Percentiles rank a stretch among this genome's conserved stretches.
phyloP scores from a whole-genome alignment of 2,797 vertebrate species.

The Pangasius sanitwongsei region DNA sequence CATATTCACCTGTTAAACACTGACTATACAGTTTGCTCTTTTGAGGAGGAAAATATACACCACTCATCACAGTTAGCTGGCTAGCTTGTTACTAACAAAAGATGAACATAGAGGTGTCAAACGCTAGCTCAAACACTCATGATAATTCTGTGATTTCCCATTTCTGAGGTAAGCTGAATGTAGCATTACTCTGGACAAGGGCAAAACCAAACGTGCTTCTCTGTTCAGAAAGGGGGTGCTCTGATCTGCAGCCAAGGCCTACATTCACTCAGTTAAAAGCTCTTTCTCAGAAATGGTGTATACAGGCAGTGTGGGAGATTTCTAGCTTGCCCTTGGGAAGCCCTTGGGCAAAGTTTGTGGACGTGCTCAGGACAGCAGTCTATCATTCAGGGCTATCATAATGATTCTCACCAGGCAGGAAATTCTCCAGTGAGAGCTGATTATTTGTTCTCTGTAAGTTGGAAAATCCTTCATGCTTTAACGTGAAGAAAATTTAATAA shows the following conservation, averaged over 20 bases:
- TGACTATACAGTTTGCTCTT: not conserved
- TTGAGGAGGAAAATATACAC: not conserved
- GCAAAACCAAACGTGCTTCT: not conserved
- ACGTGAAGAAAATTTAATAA: conserved; percentile 55
- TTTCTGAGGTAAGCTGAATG: not conserved
- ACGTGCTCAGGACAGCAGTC: not conserved
- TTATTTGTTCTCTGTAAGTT: conserved; percentile 56
- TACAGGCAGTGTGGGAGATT: not conserved
- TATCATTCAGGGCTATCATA: not conserved
- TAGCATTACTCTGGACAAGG: not conserved
- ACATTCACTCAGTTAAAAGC: conserved; percentile 43
- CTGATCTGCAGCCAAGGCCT: conserved; percentile 34
- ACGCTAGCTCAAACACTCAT: not conserved
- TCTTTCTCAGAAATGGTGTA: not conserved
- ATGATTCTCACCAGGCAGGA: conserved; percentile 1
- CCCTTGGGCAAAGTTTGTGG: not conserved
- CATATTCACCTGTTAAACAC: not conserved
- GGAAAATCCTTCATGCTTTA: conserved; percentile 44
- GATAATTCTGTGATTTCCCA: not conserved
- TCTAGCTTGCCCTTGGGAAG: not conserved
- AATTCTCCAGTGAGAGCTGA: conserved; percentile 44
- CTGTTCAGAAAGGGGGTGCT: not conserved
- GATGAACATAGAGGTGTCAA: not conserved
- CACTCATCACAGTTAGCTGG: not conserved
- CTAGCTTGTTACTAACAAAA: not conserved